A percentile compares a stretch with the other conserved stretches of the same genome.
These are phyloP conservation scores for Laupala kohalensis DNA, from an alignment of 1,140 invertebrate species.

Conservation along the genomic window DNA sequence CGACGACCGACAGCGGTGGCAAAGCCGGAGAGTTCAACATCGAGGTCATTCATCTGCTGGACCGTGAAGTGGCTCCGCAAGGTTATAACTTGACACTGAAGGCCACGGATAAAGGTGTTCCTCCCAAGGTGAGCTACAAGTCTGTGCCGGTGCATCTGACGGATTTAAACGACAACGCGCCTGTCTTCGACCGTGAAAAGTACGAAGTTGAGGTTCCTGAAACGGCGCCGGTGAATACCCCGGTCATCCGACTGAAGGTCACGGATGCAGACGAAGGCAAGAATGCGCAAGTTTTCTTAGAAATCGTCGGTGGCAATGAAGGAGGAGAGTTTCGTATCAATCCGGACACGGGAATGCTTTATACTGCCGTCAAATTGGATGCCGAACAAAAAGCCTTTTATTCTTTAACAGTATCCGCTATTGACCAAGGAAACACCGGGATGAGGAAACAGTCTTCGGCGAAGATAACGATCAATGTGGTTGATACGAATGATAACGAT, in stretches of 20 bases:
- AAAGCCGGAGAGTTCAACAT: conserved; percentile 58
- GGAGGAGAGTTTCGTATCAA: conserved; percentile 78
- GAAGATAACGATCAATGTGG: conserved; percentile 74
- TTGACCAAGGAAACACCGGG: conserved; percentile 75
- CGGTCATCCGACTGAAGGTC: conserved; percentile 73
- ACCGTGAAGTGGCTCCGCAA: conserved; percentile 56
- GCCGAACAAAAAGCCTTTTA: conserved; percentile 80
- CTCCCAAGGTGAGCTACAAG: conserved; percentile 58
- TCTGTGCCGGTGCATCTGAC: conserved; percentile 60
- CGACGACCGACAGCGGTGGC: conserved; percentile 23
- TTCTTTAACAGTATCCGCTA: conserved; percentile 78
- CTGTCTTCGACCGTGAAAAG: conserved; percentile 75
- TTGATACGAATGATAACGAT: conserved; percentile 87
- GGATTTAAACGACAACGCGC: conserved; percentile 72
- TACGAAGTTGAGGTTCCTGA: conserved; percentile 81
- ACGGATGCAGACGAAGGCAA: conserved; percentile 68
- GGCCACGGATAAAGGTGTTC: conserved; percentile 71
- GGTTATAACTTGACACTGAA: conserved; percentile 77
- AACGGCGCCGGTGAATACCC: conserved; percentile 75
- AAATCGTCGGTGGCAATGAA: conserved; percentile 86
- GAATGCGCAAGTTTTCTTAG: conserved; percentile 70
- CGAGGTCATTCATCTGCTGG: conserved; percentile 59
- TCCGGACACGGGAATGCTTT: conserved; percentile 76
- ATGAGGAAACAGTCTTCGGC: conserved; percentile 74
- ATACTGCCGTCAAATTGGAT: conserved; percentile 71